Base-by-base conservation (phyloP, 1,140 invertebrate species). In the Glomeris maerens region DNA sequence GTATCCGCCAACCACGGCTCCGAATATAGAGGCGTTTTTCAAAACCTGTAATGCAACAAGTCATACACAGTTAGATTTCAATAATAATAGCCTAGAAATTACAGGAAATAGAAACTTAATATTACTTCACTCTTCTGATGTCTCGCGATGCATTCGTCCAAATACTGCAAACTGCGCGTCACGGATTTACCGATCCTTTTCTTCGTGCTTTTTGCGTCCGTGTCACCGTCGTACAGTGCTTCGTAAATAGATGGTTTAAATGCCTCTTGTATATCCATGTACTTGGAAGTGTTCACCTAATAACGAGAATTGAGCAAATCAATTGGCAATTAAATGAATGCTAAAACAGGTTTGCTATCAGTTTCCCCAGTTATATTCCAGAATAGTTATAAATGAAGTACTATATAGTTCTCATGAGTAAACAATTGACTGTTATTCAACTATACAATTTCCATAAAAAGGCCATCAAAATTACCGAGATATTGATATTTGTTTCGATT, bases 151-250 rank as follows among this genome's bases (percentile, higher is more conserved):
- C 60, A 57, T 14, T 59, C 36, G 50, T 67, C 65, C 7, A 67
- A 54, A 49, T 63, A 66, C 10, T 50, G 46, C 5, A 67, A 48
- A 5, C 63, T 63, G 46, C 61, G 59, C 23, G 67, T 58, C 0
- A 70, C 62, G 17, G 81, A 67, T 62, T 89, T 86, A 1, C 58
- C 59, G 20, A 79, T 59, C 52, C 84, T 69, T 64, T 88, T 89
- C 31, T 73, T 72, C 0, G 74, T 66, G 56, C 78, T 80, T 20
- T 72, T 64, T 2, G 66, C 57, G 60, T 81, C 75, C 25, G 81
- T 88, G 57, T 86, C 82, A n/a, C 81, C 77, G 73, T 91, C 84
- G 63, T 77, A 78, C 49, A 91, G 67, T 20, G 78, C 76, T 60
- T 83, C 74, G 67, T 81, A 86, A 57, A 83, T 75, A 66, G 86